These are phyloP conservation scores for Tiliqua scincoides DNA, from an alignment of 2,113 vertebrate genomes.

Conservation along the genomic window DNA sequence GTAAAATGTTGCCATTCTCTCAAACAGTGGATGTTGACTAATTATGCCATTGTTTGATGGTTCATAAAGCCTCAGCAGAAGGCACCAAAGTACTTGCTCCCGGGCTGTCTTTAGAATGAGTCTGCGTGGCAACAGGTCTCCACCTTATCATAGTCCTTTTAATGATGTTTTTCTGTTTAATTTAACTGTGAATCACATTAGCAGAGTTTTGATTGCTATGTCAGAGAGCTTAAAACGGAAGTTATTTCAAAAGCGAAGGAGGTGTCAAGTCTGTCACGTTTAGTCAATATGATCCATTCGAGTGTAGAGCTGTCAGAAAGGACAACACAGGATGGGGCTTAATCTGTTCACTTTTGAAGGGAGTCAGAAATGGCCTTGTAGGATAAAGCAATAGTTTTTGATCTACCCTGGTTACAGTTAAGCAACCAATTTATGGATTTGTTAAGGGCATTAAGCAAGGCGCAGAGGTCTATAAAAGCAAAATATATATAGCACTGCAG, in stretches of 20 bases:
- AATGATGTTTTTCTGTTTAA: conserved; percentile 74
- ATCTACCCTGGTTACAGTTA: conserved; percentile 50
- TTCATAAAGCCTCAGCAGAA: neutral
- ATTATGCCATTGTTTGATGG: neutral
- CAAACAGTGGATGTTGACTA: neutral
- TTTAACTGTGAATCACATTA: conserved; percentile 73
- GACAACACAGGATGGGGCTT: conserved; percentile 34
- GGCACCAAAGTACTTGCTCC: conserved; percentile 14
- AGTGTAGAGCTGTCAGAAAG: conserved; percentile 59
- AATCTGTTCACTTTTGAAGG: conserved; percentile 65
- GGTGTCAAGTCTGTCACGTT: conserved; percentile 67
- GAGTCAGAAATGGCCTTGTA: conserved; percentile 36
- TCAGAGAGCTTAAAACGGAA: conserved; percentile 68
- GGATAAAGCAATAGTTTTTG: conserved; percentile 55
- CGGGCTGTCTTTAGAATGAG: conserved; percentile 31
- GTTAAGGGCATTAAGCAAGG: conserved; percentile 59
- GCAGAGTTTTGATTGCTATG: conserved; percentile 68
- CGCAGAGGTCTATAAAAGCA: conserved; percentile 52
- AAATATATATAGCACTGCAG: conserved; percentile 14
- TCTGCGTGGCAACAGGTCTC: conserved; percentile 26
- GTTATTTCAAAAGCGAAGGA: conserved; percentile 63
- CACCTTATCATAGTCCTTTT: conserved; percentile 62
- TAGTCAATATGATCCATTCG: conserved; percentile 68
- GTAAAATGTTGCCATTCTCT: neutral
- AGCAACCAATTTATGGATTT: conserved; percentile 63